These are phyloP conservation scores for Athene noctua DNA, from an alignment of 2,113 vertebrate genomes.

Conservation along the genomic window DNA sequence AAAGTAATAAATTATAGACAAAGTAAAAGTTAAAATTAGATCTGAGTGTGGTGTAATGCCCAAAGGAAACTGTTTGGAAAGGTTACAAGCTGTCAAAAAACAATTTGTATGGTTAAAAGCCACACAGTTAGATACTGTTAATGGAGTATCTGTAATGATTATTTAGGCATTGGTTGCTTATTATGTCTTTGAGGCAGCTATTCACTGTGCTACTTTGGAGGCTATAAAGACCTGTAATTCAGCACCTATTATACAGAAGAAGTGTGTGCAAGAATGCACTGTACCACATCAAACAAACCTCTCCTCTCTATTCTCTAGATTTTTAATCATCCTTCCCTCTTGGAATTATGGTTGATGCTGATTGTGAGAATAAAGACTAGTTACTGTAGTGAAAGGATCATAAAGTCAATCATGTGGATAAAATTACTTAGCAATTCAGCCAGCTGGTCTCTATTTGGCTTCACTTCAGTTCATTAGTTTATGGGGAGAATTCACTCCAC, in stretches of 20 bases:
- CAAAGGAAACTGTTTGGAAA: slow-evolving; percentile 75
- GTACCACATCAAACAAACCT: slow-evolving; percentile 75
- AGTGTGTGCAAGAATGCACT: slow-evolving; percentile 67
- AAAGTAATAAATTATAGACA: slow-evolving; percentile 74
- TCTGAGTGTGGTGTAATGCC: slow-evolving; percentile 69
- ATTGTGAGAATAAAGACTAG: slow-evolving; percentile 93
- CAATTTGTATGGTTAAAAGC: slow-evolving; percentile 77
- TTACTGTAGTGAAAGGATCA: slow-evolving; percentile 89
- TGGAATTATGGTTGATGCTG: slow-evolving; percentile 81
- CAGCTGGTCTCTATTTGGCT: slow-evolving; percentile 86
- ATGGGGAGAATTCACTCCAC: slow-evolving; percentile 76
- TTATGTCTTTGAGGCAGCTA: slow-evolving; percentile 84
- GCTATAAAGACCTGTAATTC: slow-evolving; percentile 83
- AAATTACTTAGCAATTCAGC: slow-evolving; percentile 92
- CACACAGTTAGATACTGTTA: slow-evolving; percentile 74
- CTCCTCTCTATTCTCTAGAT: slow-evolving; percentile 75
- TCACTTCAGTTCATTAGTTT: slow-evolving; percentile 82
- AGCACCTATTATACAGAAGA: slow-evolving; percentile 82
- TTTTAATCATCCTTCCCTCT: slow-evolving; percentile 83
- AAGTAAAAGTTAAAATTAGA: slow-evolving; percentile 74
- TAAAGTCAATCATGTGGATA: slow-evolving; percentile 96
- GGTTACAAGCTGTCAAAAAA: slow-evolving; percentile 76
- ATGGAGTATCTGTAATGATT: slow-evolving; percentile 76
- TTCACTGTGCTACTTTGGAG: slow-evolving; percentile 76
- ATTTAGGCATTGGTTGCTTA: slow-evolving; percentile 80